Percentiles rank a stretch among this genome's conserved stretches.
Conservation (phyloP, 2,888 invertebrate species). For the Caenorhabditis auriculariae region DNA sequence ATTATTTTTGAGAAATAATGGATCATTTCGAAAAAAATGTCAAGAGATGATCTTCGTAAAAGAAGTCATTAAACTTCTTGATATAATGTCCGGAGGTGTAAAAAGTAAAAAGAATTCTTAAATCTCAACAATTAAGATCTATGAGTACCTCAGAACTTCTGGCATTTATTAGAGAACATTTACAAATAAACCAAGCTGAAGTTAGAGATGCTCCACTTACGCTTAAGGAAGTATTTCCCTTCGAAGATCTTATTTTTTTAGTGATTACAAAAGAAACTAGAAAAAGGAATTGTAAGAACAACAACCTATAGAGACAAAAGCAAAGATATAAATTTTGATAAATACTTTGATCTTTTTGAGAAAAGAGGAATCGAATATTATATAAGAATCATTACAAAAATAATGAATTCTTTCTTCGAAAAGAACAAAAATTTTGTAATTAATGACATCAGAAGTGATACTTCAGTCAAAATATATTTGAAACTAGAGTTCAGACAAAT, state of each 20-base stretch:
- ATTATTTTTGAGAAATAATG: no score
- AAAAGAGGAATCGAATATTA: conserved; percentile 8
- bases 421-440: conserved; percentile 18
- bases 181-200: background rate
- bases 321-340: conserved; percentile 4
- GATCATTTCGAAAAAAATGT: no score
- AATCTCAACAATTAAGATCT: no score
- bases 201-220: background rate
- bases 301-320: conserved; percentile 16
- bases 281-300: conserved; percentile 6
- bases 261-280: conserved; percentile 22
- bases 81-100: no score
- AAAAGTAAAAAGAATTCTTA: no score
- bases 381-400: conserved; percentile 4
- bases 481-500: conserved; percentile 10
- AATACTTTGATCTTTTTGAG: conserved; percentile 6
- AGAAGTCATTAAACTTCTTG: no score
- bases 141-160: conserved; percentile 2
- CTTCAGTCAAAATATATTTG: conserved; percentile 21
- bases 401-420: conserved; percentile 16
- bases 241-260: conserved; percentile 22
- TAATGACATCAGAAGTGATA: conserved; percentile 18
- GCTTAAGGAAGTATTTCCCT: conserved; percentile 21
- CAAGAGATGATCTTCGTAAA: no score
- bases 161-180: conserved; percentile 4